Evolutionary conservation across 2,888 invertebrate genomes (phyloP).

Genomic region (Chloromyia formosa): DNA sequence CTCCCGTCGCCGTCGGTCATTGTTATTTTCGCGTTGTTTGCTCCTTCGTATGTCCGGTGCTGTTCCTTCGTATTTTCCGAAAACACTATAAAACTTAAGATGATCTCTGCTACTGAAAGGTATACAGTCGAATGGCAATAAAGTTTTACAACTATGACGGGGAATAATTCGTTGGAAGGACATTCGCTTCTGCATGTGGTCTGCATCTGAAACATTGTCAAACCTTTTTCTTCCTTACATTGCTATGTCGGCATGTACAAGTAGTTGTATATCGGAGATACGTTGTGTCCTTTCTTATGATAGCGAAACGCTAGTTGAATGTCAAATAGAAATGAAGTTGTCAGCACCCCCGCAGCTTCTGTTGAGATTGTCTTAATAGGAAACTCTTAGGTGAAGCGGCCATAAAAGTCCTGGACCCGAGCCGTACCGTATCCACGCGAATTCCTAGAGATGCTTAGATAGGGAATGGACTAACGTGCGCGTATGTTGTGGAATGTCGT

Average conservation of each 20-base stretch:
- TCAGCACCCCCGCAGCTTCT: conserved; percentile 36
- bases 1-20: neutral
- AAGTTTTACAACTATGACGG: conserved; percentile 39
- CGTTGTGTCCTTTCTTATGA: neutral
- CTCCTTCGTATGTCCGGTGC: neutral
- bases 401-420: conserved; percentile 5
- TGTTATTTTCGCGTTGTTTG: conserved; percentile 3
- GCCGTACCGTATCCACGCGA: neutral
- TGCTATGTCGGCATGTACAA: neutral
- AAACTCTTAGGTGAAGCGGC: conserved; percentile 17
- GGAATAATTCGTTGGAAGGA: conserved; percentile 33
- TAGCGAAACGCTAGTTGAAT: conserved; percentile 29
- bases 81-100: conserved; percentile 41
- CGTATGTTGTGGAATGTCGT: neutral
- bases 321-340: conserved; percentile 42
- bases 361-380: conserved; percentile 34
- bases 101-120: conserved; percentile 43
- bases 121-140: conserved; percentile 23
- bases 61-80: conserved; percentile 14
- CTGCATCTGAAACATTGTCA: conserved; percentile 28
- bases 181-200: conserved; percentile 38
- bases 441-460: too few relatives aligned
- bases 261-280: neutral
- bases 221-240: conserved; percentile 8
- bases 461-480: too few relatives aligned